Conservation (phyloP, 2,797 vertebrate species). For the Myoxocephalus aenaeus region DNA sequence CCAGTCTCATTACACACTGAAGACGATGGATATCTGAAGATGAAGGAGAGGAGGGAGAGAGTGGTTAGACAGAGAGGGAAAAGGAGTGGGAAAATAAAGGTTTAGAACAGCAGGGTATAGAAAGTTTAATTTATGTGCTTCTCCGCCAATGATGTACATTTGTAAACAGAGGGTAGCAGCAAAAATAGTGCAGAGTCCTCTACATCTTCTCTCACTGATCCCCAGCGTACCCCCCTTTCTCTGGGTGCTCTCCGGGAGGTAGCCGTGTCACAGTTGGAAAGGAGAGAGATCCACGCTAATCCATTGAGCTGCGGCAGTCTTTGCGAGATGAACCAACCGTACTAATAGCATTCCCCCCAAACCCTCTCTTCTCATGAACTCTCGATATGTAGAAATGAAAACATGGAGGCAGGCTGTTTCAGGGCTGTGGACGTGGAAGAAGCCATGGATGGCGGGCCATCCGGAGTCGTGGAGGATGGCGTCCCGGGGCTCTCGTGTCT, state of each 20-base stretch:
- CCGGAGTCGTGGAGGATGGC: slow-evolving; percentile 44
- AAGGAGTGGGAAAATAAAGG: slow-evolving; percentile 29
- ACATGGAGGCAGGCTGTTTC: slow-evolving; percentile 73
- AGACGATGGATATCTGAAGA: slow-evolving; percentile 7
- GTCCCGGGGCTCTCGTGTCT: slow-evolving; percentile 42
- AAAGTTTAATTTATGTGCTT: slow-evolving; percentile 74
- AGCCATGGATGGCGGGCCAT: slow-evolving; percentile 58
- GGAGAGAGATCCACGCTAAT: slow-evolving; percentile 64
- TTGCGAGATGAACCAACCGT: slow-evolving; percentile 37
- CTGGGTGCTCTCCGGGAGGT: slow-evolving; percentile 64
- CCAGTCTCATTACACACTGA: slow-evolving; percentile 65
- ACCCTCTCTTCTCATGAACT: slow-evolving; percentile 26
- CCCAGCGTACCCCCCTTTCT: slow-evolving; percentile 31
- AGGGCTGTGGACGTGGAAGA: slow-evolving; percentile 63
- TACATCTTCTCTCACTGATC: slow-evolving; percentile 33
- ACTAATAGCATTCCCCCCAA: slow-evolving; percentile 12
- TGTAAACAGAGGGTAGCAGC: slow-evolving; percentile 80
- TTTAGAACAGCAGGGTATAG: slow-evolving; percentile 35
- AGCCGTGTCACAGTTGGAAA: slow-evolving; percentile 70
- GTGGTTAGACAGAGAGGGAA: slow-evolving; percentile 9
- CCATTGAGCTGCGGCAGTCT: slow-evolving; percentile 55
- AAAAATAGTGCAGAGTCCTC: slow-evolving; percentile 52
- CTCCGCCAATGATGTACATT: slow-evolving; percentile 64
- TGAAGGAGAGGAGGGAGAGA: slow-evolving; percentile 23
- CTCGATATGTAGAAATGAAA: slow-evolving; percentile 69